Conservation (phyloP, 2,888 invertebrate species). For the Hymenopus coronatus region DNA sequence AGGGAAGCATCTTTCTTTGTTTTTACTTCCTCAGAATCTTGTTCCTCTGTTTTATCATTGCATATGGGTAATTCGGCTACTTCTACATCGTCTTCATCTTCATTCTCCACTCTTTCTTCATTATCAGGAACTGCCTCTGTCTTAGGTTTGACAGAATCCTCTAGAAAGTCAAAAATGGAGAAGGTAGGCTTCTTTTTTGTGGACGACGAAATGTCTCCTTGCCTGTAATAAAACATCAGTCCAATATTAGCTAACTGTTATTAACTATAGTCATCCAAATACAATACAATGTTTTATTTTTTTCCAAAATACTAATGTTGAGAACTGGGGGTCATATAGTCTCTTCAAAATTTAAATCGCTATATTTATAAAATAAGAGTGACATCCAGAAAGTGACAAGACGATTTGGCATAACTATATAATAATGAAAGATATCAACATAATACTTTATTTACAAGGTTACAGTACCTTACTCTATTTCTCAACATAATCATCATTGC, state of each 20-base stretch:
- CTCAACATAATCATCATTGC: too few species aligned
- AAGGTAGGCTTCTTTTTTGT: neutral
- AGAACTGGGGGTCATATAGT: too few species aligned
- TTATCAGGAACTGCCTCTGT: neutral
- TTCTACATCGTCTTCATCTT: neutral
- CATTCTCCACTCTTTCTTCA: neutral
- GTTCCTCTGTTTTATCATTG: neutral
- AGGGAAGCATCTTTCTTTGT: neutral
- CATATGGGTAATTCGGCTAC: neutral
- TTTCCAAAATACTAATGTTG: too few species aligned
- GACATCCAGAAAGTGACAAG: too few species aligned
- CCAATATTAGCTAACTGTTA: neutral
- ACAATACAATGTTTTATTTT: too few species aligned
- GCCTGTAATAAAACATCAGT: neutral
- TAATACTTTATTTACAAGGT: too few species aligned
- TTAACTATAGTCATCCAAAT: too few species aligned
- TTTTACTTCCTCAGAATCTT: neutral
- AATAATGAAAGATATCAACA: too few species aligned
- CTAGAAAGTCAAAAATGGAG: neutral
- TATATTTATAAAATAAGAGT: too few species aligned
- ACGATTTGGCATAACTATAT: too few species aligned
- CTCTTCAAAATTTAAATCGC: too few species aligned
- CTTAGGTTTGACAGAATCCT: neutral
- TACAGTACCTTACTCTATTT: too few species aligned
- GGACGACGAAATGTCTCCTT: neutral